Evolutionary conservation across 2,888 invertebrate species (phyloP).

Genomic region (Opisthograptis luteolata): DNA sequence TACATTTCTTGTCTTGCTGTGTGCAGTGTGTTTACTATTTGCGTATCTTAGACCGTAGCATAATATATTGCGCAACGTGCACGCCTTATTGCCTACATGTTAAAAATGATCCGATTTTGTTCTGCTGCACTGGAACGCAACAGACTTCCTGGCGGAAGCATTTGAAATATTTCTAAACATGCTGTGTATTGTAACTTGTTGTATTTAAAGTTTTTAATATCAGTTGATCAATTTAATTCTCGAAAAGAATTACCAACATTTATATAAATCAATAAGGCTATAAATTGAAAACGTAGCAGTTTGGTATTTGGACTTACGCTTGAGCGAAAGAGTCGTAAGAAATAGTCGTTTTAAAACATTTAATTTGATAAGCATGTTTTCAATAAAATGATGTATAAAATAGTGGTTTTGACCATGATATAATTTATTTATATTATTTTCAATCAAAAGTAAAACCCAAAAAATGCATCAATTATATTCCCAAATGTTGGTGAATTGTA

Average conservation of each 20-base stretch:
- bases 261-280: too few species aligned
- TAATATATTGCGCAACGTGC: conserved; percentile 17
- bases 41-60: too few species aligned
- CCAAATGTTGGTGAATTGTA: conserved; percentile 35
- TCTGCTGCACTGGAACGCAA: conserved; percentile 1
- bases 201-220: neutral
- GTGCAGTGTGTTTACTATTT: too few species aligned
- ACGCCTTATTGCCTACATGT: conserved; percentile 11
- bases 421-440: neutral
- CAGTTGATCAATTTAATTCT: neutral
- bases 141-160: conserved; percentile 9
- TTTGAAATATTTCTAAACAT: conserved; percentile 1
- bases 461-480: neutral
- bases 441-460: neutral
- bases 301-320: too few species aligned
- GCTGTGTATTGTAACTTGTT: neutral
- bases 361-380: neutral
- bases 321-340: too few species aligned
- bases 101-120: neutral
- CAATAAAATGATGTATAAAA: too few species aligned
- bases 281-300: too few species aligned
- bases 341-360: too few species aligned
- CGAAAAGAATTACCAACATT: too few species aligned
- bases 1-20: too few species aligned
- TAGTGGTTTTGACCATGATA: neutral